Conservation (phyloP, 2,797 vertebrate species). For the Nyctibius grandis region DNA sequence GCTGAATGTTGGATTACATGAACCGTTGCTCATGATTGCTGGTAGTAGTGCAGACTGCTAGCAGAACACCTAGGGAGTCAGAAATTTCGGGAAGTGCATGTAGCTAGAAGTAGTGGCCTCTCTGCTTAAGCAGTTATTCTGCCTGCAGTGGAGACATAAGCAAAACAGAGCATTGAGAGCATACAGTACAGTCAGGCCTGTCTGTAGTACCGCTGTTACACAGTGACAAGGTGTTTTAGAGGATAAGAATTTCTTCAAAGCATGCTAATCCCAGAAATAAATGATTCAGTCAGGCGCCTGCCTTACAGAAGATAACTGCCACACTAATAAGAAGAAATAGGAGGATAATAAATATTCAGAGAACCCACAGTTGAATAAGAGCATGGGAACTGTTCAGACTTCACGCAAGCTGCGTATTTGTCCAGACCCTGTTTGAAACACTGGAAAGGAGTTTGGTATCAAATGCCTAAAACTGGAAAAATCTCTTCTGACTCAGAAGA, state of each 20-base stretch:
- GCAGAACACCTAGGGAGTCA: background rate
- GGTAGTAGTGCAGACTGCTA: background rate
- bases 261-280: background rate
- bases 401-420: background rate
- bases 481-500: background rate
- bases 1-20: background rate
- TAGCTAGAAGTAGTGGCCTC: background rate
- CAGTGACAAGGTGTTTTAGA: background rate
- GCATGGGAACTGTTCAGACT: background rate
- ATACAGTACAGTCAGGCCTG: too few species aligned
- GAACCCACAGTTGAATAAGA: background rate
- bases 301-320: background rate
- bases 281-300: fast-evolving
- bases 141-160: background rate
- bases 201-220: background rate
- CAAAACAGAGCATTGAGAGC: background rate
- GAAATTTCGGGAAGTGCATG: fast-evolving
- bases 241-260: background rate
- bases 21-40: background rate
- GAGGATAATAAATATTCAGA: background rate
- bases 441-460: background rate
- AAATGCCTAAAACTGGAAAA: background rate
- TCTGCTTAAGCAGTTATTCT: background rate
- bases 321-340: background rate
- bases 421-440: background rate